Evolutionary conservation across 2,888 invertebrate genomes (phyloP), one percentile per base, ranked within the genome.

Genomic region (Macaria notata): DNA sequence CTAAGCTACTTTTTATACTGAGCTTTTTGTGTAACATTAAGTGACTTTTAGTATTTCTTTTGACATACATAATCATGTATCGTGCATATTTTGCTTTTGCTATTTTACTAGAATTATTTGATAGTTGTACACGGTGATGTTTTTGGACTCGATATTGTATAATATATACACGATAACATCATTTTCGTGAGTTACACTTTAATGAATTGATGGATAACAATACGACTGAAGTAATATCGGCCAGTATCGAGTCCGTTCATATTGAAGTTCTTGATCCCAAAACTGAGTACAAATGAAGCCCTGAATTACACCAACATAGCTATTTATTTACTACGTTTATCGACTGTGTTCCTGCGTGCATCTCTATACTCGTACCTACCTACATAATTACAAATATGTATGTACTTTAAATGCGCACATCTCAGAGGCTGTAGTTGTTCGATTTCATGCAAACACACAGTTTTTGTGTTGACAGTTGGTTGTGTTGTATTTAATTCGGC

Each of bases 211-310:
- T 19, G 31, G 7, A 43, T 31, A 33, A 31, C 4, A 36, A 36
- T 6, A 36, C 4, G 7, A 36, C 7, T 36, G 7, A 36, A 6
- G 4, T 6, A 36, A 2, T 36, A 49, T 50, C 19, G 19, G 19
- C 19, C 31, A 54, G n/a, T 54, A 48, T 59, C 66, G 64, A 64
- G 55, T 60, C 56, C 42, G n/a, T 43, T 42, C 46, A 45, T 46
- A 55, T 41, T 41, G 39, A 66, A 72, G 65, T 69, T 64, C 72
- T 82, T 86, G 87, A 84, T 88, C 86, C 88, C 88, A 86, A 54
- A 83, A 83, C 79, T 71, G 76, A 83, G 80, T 82, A 81, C 81
- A 82, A 81, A 79, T 68, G 42, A 53, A 44, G 31, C 56, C 38
- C 54, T 29, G 41, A 43, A 38, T 42, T 49, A 46, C 31, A 49